A percentile compares a stretch with the other conserved stretches of the same genome.
phyloP scores from a whole-genome alignment of 2,888 invertebrate genomes.

The Drosophila paramelanica region DNA sequence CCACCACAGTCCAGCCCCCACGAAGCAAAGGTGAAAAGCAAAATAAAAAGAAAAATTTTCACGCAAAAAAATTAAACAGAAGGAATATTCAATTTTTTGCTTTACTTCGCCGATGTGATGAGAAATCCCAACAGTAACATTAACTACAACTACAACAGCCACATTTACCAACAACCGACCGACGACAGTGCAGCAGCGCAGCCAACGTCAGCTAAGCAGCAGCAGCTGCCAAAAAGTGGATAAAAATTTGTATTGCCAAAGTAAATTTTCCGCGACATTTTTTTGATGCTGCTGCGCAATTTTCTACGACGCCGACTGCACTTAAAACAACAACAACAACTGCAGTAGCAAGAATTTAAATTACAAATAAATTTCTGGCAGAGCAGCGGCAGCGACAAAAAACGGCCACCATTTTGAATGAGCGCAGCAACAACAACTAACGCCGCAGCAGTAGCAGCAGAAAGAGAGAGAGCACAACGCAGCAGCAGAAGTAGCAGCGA shows the following conservation, averaged over 20 bases:
- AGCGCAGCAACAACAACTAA: constrained; percentile 53
- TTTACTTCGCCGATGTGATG: constrained; percentile 67
- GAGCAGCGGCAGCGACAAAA: constrained; percentile 49
- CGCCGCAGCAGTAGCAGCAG: constrained; percentile 43
- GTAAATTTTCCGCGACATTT: constrained; percentile 43
- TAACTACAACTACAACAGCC: constrained; percentile 40
- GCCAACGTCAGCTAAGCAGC: constrained; percentile 46
- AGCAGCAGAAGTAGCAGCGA: constrained; percentile 47
- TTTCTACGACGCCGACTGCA: constrained; percentile 50
- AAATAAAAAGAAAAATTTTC: constrained; percentile 27
- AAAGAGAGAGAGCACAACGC: constrained; percentile 59
- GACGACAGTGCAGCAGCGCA: constrained; percentile 47
- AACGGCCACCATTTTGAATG: constrained; percentile 80
- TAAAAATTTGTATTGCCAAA: constrained; percentile 43
- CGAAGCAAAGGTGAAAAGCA: constrained; percentile 65
- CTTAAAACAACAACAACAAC: constrained; percentile 41
- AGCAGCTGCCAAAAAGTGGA: constrained; percentile 46
- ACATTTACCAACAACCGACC: constrained; percentile 58
- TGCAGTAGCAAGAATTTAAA: constrained; percentile 61
- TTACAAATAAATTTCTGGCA: constrained; percentile 64
- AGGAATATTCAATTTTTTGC: constrained; percentile 46
- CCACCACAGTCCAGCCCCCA: constrained; percentile 39
- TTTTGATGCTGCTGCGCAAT: constrained; percentile 57
- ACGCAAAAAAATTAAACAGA: constrained; percentile 19
- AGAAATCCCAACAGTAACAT: constrained; percentile 53